Base-by-base conservation (phyloP, 2,888 invertebrate species). In the Callyntrura guangdongensis region DNA sequence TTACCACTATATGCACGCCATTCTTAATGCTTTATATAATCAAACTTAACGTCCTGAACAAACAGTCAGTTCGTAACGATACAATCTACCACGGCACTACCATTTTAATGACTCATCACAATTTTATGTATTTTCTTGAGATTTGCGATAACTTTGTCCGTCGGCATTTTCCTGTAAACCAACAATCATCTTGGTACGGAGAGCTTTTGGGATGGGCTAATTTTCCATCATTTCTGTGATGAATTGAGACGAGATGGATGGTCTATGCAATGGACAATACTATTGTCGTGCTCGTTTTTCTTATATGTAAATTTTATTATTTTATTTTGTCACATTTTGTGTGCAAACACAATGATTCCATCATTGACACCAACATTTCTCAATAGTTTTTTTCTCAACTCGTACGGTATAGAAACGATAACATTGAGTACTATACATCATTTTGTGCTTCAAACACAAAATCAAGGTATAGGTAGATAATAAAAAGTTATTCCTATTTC, bases 101-200 rank as follows among this genome's bases (percentile, higher is more conserved):
- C 67, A 25, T 69, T 86, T 88, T 92, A 85, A 91, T 91, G 85
- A 92, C 86, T 92, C 86, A 86, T 89, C 83, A 89, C 86, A 86
- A 89, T 92, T 92, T 82, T 89, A 85, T 89, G 88, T 69, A 81
- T 85, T 90, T 91, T 86, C 83, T 89, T 74, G 47, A 67, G 86
- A 89, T 91, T 86, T 77, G 61, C 82, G 92, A 92, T 92, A 92
- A 92, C 92, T 92, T 92, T 92, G 92, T 90, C 45, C 12, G 83
- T 82, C 64, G 91, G 67, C 81, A 83, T 81, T 86, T 83, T 61
- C 69, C 69, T 83, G 56, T 20, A 64, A 88, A 86, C 77, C 49
- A 87, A 84, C 84, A 88, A 61, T 49, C 87, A 84, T 74, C 69
- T 79, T 53, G 79, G 12, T 72, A 17, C 59, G 27, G 14, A 27